These are phyloP conservation scores for Pelmatolapia mariae DNA, from an alignment of 2,113 vertebrate genomes.

Conservation along the genomic window DNA sequence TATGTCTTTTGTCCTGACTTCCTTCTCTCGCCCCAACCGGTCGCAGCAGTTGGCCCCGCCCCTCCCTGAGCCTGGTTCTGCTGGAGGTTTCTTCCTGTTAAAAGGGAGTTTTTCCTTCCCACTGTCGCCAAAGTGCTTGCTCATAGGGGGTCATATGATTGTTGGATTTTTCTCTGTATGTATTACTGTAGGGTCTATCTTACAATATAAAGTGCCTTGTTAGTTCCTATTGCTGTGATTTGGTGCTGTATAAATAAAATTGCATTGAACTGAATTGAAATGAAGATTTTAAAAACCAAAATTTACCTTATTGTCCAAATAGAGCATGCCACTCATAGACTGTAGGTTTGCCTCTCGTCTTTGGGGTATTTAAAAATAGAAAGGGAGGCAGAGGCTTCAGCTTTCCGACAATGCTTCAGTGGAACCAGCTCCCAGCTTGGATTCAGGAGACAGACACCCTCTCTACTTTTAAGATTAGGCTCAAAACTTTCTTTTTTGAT, in stretches of 20 bases:
- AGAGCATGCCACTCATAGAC: neutral
- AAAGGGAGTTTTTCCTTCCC: neutral
- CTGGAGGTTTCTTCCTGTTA: neutral
- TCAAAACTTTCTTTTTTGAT: neutral
- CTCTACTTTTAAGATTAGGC: rapidly evolving
- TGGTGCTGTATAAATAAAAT: neutral
- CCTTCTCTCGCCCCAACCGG: rapidly evolving
- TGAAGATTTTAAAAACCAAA: neutral
- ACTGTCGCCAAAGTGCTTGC: rapidly evolving
- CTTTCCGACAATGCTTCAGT: neutral
- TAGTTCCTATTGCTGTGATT: neutral
- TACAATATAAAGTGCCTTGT: neutral
- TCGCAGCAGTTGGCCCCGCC: rapidly evolving
- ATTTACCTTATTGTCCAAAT: neutral
- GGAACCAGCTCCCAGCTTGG: neutral
- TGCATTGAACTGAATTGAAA: neutral
- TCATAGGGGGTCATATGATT: neutral
- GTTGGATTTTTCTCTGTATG: neutral
- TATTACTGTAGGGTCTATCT: neutral
- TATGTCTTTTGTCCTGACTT: rapidly evolving
- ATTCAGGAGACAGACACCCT: neutral
- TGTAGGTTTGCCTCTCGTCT: neutral
- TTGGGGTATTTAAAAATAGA: rapidly evolving
- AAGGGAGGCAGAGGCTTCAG: neutral
- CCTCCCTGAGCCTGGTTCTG: neutral